Percentiles rank a stretch among this genome's conserved stretches.
These are phyloP conservation scores for Stichodactyla helianthus DNA, from an alignment of 64 coral and sea anemone species.

Conservation along the genomic window DNA sequence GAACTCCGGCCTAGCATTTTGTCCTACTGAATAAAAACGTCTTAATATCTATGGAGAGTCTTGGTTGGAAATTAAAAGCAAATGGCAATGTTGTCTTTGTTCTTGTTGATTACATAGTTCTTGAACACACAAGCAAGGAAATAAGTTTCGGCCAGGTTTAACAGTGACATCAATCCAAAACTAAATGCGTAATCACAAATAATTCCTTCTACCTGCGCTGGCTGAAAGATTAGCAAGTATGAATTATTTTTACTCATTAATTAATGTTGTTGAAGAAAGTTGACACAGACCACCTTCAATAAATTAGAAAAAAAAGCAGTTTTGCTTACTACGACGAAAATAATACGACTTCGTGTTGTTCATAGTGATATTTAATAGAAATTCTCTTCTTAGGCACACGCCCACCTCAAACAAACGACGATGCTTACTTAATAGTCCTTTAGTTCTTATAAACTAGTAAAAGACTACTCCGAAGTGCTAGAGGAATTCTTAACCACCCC, in stretches of 20 bases:
- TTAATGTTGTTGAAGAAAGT: conserved; percentile 56
- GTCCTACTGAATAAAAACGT: no score
- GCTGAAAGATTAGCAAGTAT: conserved; percentile 73
- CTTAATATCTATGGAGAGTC: no score
- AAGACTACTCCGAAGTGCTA: background rate
- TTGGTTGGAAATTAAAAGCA: background rate
- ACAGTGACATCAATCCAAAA: background rate
- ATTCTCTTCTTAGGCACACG: background rate
- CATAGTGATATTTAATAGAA: background rate
- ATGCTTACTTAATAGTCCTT: background rate
- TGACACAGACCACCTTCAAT: conserved; percentile 32
- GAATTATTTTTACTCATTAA: conserved; percentile 82
- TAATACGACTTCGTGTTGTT: background rate
- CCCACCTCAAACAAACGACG: background rate
- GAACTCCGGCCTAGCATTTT: no score
- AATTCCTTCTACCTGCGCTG: conserved; percentile 47
- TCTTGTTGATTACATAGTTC: conserved; percentile 11
- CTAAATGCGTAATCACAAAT: no score
- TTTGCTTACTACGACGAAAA: background rate
- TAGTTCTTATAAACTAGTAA: background rate
- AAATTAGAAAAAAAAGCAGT: conserved; percentile 25
- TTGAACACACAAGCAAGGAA: conserved; percentile 5
- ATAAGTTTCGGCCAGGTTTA: background rate
- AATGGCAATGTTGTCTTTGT: background rate
- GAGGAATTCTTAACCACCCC: background rate